Evolutionary conservation across 2,888 invertebrate genomes (phyloP), one percentile per base, ranked within the genome.

Genomic region (Nymphalis polychloros): DNA sequence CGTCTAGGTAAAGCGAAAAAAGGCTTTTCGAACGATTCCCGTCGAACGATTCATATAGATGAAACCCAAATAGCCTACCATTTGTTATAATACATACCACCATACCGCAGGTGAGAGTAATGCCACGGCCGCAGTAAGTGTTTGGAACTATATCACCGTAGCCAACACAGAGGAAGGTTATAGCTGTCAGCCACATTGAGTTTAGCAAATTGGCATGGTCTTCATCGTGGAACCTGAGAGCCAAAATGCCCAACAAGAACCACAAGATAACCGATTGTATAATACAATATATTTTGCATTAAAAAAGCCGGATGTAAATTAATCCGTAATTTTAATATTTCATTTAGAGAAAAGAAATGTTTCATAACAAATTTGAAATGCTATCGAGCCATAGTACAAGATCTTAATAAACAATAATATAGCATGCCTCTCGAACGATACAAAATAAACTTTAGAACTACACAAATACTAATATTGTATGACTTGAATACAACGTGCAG

Each of bases 141-240:
- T 99, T 99, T 88, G 99, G 99, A 86, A 99, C 99, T 87, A 99
- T 98, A 94, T 98, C 99, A 81, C 99, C 99, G 93, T 99, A 99
- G 89, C 99, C 99, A 84, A 99, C 98, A 94, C 99, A 98, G 88
- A 99, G 96, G 95, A 99, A 99, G 84, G 99, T 99, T 92, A 99
- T 99, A 92, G 99, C 98, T 88, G 99, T 99, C 94, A 99, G 96
- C 99, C 99, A 99, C 98, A 99, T 98, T 89, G 99, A 97, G 94
- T 99, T 99, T 93, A 98, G 95, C 90, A 99, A 96, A 95, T 99
- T 99, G 89, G 98, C 98, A 94, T 99, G 98, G 93, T 98, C 98
- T 93, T 97, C 97, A 93, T 99, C 98, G 93, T 98, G 98, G 94
- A 98, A 98, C 95, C 98, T 99, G 94, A 86, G 90, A 90, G 92